Evolutionary conservation across 2,113 vertebrate genomes (phyloP).

Genomic region (Phalacrocorax pelagicus): DNA sequence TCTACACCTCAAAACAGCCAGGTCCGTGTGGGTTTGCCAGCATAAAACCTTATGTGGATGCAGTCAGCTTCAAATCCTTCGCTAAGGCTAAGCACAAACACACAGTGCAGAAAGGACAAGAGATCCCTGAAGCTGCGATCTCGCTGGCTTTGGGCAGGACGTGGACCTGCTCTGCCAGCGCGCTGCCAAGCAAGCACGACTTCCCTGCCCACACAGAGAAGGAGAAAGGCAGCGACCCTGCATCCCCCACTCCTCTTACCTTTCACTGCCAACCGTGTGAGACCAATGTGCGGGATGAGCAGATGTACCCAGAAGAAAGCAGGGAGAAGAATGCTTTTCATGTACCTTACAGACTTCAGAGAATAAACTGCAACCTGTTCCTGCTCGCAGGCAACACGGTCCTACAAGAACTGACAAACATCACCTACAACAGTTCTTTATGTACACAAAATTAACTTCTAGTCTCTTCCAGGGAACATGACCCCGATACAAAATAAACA

Average conservation of each 20-base stretch:
- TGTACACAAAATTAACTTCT: not conserved
- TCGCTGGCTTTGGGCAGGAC: not conserved
- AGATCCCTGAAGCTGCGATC: not conserved
- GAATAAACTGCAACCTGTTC: not conserved
- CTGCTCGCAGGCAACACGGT: not conserved
- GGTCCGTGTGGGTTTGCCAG: fast-evolving
- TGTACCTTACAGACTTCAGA: not conserved
- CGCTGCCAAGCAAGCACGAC: fast-evolving
- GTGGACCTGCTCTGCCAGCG: not conserved
- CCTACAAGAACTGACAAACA: not conserved
- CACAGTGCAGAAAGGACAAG: not conserved
- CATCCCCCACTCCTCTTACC: not conserved
- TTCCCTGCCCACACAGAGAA: fast-evolving
- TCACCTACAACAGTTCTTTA: not conserved
- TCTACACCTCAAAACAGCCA: not conserved
- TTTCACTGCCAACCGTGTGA: not conserved
- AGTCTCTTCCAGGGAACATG: not conserved
- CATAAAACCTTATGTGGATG: not conserved
- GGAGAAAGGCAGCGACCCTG: fast-evolving
- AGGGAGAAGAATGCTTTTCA: not conserved
- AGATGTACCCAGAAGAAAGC: not conserved
- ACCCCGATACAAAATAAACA: not conserved
- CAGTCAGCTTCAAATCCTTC: not conserved
- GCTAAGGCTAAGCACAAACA: not conserved
- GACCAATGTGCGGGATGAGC: not conserved